Base-by-base conservation (phyloP, 2,113 vertebrate species). In the Chauna torquata region DNA sequence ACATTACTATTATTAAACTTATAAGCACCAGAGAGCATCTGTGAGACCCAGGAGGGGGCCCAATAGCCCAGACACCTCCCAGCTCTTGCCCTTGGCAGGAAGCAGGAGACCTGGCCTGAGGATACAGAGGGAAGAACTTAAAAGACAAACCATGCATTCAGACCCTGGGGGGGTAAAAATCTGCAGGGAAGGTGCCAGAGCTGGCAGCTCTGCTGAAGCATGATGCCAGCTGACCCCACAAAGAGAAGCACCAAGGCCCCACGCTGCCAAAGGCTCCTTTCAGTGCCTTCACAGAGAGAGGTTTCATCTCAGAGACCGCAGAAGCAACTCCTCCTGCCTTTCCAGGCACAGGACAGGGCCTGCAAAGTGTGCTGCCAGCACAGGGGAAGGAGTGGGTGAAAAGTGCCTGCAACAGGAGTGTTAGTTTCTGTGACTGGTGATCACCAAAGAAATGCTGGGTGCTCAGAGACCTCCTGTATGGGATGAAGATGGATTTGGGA, bases 361-460 rank as follows among this genome's bases (percentile, higher is more conserved):
- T 86, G 34, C 40, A 65, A 82, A 28, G 47, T 3, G 5, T 16
- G 22, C 54, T 86, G 45, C 52, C 64, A 40, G 24, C 38, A 49
- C 17, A 49, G 24, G 25, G 14, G 45, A 70, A 30, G 23, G 36
- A 71, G 5, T 8, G 11, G 27, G 27, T 3, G 6, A 57, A 11
- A 54, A 49, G 25, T 2, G 0, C 49, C 68, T 49, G 30, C 40
- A 55, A 22, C 13, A 54, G 17, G 32, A 54, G 30, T 0, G 0
- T 28, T 61, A 8, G 8, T 28, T 70, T 40, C 69, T 14, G 3
- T 9, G 25, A 59, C 1, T 38, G 24, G 61, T 30, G n/a, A 80
- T 57, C 36, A 68, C 15, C 1, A 1, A 50, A 75, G 34, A 25
- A 68, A 38, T 5, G 8, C 14, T 19, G 16, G 19, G 20, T 62